A percentile compares a stretch with the other conserved stretches of the same genome.
phyloP scores from a whole-genome alignment of 2,113 vertebrate species.

The Manacus vitellinus region DNA sequence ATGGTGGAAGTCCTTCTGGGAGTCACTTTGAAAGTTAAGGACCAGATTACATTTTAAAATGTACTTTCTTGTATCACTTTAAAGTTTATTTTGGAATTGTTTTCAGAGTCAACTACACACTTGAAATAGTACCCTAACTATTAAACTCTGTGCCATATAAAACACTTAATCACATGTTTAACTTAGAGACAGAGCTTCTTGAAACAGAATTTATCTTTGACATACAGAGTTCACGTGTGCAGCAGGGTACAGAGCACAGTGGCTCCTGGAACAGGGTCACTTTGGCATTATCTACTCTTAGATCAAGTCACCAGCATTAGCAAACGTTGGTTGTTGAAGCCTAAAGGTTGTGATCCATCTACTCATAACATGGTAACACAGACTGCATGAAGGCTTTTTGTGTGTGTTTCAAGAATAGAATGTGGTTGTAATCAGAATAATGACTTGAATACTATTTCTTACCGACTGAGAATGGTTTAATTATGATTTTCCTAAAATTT shows the following conservation, averaged over 20 bases:
- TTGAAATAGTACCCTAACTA: not conserved
- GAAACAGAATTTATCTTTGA: not conserved
- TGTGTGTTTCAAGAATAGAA: not conserved
- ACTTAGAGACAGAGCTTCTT: not conserved
- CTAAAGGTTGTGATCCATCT: not conserved
- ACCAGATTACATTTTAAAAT: not conserved
- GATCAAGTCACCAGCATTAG: not conserved
- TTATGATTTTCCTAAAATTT: not conserved
- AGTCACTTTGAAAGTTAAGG: not conserved
- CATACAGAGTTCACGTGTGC: not conserved
- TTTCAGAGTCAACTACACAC: not conserved
- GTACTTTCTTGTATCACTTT: not conserved
- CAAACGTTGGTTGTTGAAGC: not conserved
- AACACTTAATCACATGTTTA: not conserved
- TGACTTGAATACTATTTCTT: not conserved
- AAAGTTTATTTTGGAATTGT: not conserved
- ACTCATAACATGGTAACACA: rapidly evolving
- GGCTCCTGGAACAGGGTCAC: not conserved
- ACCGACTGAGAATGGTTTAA: not conserved
- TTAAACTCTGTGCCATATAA: not conserved
- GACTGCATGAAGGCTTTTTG: not conserved
- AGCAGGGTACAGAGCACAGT: not conserved
- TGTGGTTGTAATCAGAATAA: not conserved
- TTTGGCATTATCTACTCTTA: not conserved
- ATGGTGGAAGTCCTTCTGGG: not conserved